phyloP scores from a whole-genome alignment of 2,888 invertebrate species.

The Pseudanteris insignis region DNA sequence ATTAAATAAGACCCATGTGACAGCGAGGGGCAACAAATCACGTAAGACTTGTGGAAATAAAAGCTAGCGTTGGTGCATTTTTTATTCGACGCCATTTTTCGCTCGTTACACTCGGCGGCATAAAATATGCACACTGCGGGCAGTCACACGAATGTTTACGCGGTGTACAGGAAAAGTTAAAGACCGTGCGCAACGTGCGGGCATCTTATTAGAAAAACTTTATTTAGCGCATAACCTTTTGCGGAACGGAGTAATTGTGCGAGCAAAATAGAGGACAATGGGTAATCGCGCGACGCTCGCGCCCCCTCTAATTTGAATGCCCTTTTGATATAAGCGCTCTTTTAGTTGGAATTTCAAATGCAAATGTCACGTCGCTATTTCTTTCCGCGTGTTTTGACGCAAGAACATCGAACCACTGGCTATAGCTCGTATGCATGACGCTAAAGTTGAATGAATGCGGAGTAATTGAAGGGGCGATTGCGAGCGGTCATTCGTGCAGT shows the following conservation, averaged over 20 bases:
- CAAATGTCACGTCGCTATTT: slow-evolving; percentile 31
- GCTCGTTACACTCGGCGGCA: slow-evolving; percentile 8
- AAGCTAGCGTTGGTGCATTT: slow-evolving; percentile 9
- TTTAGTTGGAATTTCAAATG: slow-evolving; percentile 30
- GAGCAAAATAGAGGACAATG: slow-evolving; percentile 15
- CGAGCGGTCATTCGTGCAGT: too few relatives aligned
- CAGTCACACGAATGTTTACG: slow-evolving; percentile 28
- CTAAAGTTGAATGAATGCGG: slow-evolving; percentile 21
- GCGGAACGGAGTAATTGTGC: too few relatives aligned
- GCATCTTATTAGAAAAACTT: slow-evolving; percentile 11
- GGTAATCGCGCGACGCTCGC: slow-evolving; percentile 18
- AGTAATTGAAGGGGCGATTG: slow-evolving; percentile 26
- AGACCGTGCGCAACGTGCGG: slow-evolving; percentile 3
- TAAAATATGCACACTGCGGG: slow-evolving; percentile 17
- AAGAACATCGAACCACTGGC: slow-evolving; percentile 16
- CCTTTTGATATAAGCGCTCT: slow-evolving; percentile 30
- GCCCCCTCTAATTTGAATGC: slow-evolving; percentile 38
- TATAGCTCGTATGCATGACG: slow-evolving; percentile 13
- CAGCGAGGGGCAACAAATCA: slow-evolving; percentile 14
- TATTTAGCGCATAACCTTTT: slow-evolving; percentile 5
- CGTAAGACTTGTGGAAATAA: slow-evolving; percentile 3
- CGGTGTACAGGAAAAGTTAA: slow-evolving; percentile 16
- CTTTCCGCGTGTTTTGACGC: slow-evolving; percentile 30
- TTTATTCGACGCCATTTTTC: slow-evolving; percentile 5
- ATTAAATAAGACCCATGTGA: too few relatives aligned